A percentile compares a stretch with the other conserved stretches of the same genome.
phyloP scores from a whole-genome alignment of 2,888 invertebrate species.

The Bimastos eiseni region DNA sequence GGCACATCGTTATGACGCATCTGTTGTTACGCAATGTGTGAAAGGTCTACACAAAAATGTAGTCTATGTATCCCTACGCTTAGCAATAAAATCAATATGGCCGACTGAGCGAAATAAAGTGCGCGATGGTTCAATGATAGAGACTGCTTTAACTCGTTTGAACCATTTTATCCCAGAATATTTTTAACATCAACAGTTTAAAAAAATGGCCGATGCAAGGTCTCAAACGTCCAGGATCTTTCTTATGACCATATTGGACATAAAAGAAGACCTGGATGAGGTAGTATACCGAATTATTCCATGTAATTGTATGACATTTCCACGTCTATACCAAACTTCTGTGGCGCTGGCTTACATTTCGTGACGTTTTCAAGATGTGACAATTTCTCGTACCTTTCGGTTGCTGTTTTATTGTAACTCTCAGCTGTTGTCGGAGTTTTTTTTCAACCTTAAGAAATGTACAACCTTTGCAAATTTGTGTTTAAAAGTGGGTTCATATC shows the following conservation, averaged over 20 bases:
- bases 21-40: background rate
- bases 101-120: conserved; percentile 15
- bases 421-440: background rate
- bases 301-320: background rate
- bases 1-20: background rate
- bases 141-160: background rate
- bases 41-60: background rate
- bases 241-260: conserved; percentile 50
- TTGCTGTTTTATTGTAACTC: background rate
- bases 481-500: too few species aligned
- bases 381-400: background rate
- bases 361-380: background rate
- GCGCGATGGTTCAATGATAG: background rate
- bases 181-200: background rate
- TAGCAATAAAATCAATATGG: background rate
- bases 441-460: too few species aligned
- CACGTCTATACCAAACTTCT: background rate
- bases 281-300: conserved; percentile 33
- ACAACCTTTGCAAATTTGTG: background rate
- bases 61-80: conserved; percentile 1
- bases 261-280: conserved; percentile 49
- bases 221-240: conserved; percentile 47
- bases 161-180: background rate
- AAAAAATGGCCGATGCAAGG: conserved; percentile 45
- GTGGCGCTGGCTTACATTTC: background rate